phyloP scores from a whole-genome alignment of 2,888 invertebrate species.

The Tyria jacobaeae region DNA sequence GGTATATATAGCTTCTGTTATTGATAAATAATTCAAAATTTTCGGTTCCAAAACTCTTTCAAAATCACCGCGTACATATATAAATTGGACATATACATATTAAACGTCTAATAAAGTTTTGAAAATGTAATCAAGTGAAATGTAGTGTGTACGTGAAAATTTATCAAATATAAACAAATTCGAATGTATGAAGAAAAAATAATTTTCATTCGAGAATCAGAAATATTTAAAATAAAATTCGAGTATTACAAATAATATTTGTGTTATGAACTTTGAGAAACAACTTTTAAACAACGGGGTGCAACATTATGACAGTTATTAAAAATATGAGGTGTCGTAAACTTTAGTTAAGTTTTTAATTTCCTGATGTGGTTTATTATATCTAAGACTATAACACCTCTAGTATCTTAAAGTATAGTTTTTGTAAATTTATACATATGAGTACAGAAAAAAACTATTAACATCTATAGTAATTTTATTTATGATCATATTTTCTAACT shows the following conservation, averaged over 20 bases:
- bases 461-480: too few species aligned
- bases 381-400: background rate
- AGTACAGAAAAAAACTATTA: too few species aligned
- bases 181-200: too few species aligned
- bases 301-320: conserved; percentile 27
- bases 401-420: background rate
- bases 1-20: too few species aligned
- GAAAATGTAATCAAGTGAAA: background rate
- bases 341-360: conserved; percentile 28
- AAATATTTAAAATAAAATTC: background rate
- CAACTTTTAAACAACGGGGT: conserved; percentile 21
- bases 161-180: background rate
- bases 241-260: background rate
- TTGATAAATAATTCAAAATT: too few species aligned
- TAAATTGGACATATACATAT: too few species aligned
- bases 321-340: conserved; percentile 25
- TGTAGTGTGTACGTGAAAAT: background rate
- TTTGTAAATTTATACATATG: too few species aligned
- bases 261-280: conserved; percentile 34
- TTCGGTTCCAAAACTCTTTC: too few species aligned
- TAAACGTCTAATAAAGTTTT: too few species aligned
- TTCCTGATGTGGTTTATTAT: conserved; percentile 13
- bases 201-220: background rate
- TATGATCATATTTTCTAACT: too few species aligned
- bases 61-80: too few species aligned